Conservation (phyloP, 2,113 vertebrate species). For the Daboia siamensis region DNA sequence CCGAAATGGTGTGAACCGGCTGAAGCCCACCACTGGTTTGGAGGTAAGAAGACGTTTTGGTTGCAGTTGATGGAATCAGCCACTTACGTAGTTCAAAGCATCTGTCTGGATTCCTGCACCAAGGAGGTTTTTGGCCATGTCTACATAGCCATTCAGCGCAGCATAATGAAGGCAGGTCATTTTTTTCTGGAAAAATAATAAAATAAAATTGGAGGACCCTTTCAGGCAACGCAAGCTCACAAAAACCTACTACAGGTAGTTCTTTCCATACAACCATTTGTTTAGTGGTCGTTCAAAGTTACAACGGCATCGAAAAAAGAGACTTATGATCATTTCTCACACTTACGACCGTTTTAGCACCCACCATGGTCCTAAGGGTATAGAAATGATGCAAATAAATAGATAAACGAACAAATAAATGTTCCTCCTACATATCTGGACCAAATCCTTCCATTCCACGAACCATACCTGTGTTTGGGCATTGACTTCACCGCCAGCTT, state of each 20-base stretch:
- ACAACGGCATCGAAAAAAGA: neutral
- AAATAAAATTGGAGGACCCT: neutral
- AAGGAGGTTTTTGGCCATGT: slow-evolving; percentile 71
- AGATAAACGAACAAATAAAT: neutral
- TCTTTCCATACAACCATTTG: neutral
- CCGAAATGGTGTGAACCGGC: too few relatives aligned
- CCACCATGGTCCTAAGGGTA: neutral
- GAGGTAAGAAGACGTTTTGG: neutral
- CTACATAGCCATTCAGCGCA: slow-evolving; percentile 69
- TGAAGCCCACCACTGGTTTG: too few relatives aligned
- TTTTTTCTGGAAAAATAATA: slow-evolving; percentile 6
- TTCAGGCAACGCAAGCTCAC: neutral
- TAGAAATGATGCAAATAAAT: neutral
- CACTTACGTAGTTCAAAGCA: slow-evolving; percentile 76
- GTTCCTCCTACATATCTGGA: neutral
- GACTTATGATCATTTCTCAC: neutral
- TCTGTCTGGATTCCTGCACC: slow-evolving; percentile 71
- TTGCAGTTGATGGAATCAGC: neutral
- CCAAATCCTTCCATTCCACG: neutral
- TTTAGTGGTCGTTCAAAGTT: neutral
- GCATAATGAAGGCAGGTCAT: slow-evolving; percentile 82
- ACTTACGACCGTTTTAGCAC: neutral
- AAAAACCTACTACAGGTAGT: neutral
- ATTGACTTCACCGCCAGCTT: slow-evolving; percentile 72
- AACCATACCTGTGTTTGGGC: slow-evolving; percentile 74